phyloP scores from a whole-genome alignment of 2,888 invertebrate species.

The Antitype chi region DNA sequence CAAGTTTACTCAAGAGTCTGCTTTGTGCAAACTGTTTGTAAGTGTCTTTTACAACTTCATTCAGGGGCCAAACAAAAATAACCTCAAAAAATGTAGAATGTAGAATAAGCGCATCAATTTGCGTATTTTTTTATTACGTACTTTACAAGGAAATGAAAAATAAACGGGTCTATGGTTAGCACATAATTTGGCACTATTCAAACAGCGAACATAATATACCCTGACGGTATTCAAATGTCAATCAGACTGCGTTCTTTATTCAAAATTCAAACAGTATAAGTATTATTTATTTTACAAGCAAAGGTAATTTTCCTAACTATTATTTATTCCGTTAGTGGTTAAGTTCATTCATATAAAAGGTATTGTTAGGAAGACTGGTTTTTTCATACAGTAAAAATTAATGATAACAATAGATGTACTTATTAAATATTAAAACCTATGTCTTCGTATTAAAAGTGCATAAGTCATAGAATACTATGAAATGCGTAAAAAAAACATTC shows the following conservation, averaged over 20 bases:
- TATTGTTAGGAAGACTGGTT: constrained; percentile 11
- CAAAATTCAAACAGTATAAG: constrained; percentile 15
- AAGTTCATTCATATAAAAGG: background rate
- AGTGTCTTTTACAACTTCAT: background rate
- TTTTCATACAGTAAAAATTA: background rate
- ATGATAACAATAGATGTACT: background rate
- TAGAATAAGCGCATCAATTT: background rate
- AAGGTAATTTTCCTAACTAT: constrained; percentile 2
- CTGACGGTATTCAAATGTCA: constrained; percentile 27
- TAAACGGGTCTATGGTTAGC: constrained; percentile 19
- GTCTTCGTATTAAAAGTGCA: background rate
- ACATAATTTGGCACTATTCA: constrained; percentile 32
- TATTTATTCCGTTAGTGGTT: constrained; percentile 5
- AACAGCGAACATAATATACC: background rate
- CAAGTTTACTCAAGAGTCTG: background rate
- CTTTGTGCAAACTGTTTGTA: background rate
- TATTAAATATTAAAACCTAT: background rate
- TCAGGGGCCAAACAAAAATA: background rate
- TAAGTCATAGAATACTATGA: background rate
- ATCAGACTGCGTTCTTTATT: constrained; percentile 34
- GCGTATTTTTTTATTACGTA: constrained; percentile 8
- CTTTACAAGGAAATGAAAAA: background rate
- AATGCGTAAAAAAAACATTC: background rate
- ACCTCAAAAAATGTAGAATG: background rate
- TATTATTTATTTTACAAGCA: constrained; percentile 1